Evolutionary conservation across 2,888 invertebrate species (phyloP).

Genomic region (Pristionchus fissidentatus): DNA sequence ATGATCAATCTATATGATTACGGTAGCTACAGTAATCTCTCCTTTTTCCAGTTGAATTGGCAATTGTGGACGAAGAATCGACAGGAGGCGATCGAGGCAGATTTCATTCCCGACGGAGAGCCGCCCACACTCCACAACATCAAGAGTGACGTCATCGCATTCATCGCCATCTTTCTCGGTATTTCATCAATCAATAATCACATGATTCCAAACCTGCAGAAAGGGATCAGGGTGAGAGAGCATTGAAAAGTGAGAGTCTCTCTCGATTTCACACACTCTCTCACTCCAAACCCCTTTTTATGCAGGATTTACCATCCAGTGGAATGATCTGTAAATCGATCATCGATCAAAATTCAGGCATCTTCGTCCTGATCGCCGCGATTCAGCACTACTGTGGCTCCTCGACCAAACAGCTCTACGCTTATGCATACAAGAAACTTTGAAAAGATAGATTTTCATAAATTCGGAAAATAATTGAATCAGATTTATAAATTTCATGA

Average conservation of each 20-base stretch:
- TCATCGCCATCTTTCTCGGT: slow-evolving; percentile 33
- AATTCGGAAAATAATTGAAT: too few relatives aligned
- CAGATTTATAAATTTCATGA: too few relatives aligned
- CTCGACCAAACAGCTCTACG: slow-evolving; percentile 40
- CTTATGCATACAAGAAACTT: slow-evolving; percentile 43
- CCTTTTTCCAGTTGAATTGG: slow-evolving; percentile 44
- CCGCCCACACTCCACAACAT: slow-evolving; percentile 38
- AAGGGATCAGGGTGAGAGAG: too few relatives aligned
- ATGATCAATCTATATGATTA: background rate
- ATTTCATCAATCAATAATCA: background rate
- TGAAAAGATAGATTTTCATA: too few relatives aligned
- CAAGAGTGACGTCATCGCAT: slow-evolving; percentile 20
- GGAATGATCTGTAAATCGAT: too few relatives aligned
- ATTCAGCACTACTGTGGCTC: slow-evolving; percentile 19
- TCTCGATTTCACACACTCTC: too few relatives aligned
- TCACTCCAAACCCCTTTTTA: too few relatives aligned
- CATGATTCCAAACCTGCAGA: too few relatives aligned
- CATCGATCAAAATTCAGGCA: slow-evolving; percentile 33
- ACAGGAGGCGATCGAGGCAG: background rate
- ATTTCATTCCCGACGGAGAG: slow-evolving; percentile 10
- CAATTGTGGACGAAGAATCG: slow-evolving; percentile 12
- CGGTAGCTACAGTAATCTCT: background rate
- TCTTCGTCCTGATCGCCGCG: slow-evolving; percentile 38
- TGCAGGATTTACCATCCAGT: background rate
- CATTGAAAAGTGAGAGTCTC: too few relatives aligned